Evolutionary conservation across 2,797 vertebrate species (phyloP).

Genomic region (Clamator glandarius): DNA sequence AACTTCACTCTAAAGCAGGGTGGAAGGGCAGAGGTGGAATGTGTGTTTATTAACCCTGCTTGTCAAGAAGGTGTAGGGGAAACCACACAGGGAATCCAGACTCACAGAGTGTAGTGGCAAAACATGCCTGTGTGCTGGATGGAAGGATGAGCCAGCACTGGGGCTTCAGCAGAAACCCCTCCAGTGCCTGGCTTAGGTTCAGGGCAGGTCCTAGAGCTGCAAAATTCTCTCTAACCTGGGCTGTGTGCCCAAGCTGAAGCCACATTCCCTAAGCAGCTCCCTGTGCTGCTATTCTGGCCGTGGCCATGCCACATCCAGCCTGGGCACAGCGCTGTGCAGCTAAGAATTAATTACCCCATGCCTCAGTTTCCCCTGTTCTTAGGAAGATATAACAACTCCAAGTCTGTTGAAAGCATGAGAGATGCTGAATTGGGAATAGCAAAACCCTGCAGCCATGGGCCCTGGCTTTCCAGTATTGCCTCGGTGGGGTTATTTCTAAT

Average conservation of each 20-base stretch:
- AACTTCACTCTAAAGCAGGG: not conserved
- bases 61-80: fast-evolving
- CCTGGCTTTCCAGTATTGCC: not conserved
- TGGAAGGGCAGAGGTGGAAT: not conserved
- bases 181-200: not conserved
- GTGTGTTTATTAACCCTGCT: no score
- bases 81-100: not conserved
- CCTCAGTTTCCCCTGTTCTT: not conserved
- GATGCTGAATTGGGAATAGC: not conserved
- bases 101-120: not conserved
- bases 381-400: not conserved
- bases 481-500: not conserved
- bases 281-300: not conserved
- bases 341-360: not conserved
- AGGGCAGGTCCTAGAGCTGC: not conserved
- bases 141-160: not conserved
- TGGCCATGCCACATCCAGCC: not conserved
- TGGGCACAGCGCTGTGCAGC: not conserved
- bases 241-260: constrained; percentile 30
- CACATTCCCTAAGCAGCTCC: not conserved
- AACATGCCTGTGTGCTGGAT: not conserved
- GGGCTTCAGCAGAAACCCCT: not conserved
- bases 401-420: not conserved
- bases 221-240: not conserved
- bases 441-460: not conserved